Base-by-base conservation (phyloP, 2,888 invertebrate genomes). In the Torymus auratus region DNA sequence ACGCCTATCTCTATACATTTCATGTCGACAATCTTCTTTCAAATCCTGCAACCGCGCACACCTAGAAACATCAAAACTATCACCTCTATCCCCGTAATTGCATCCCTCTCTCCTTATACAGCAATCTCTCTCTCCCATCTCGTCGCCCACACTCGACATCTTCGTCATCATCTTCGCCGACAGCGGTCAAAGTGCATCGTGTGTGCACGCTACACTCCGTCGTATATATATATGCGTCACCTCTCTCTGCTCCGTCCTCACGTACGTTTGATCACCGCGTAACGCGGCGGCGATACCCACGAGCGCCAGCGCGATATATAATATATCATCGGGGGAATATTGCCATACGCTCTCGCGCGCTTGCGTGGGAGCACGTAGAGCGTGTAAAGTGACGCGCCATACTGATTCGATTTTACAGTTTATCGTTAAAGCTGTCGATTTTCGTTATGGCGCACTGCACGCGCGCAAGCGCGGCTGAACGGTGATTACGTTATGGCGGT, bases 381-480 rank as follows among this genome's bases (percentile, higher is more conserved):
- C 52, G 52, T 61, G 71, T 55, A 55, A 61, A 62, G n/a, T 23
- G 53, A 64, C 17, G 71, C 58, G 15, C 52, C 14, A 14, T 15
- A 23, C 56, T 50, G 62, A 79, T 79, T 69, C 73, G 61, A 74
- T 79, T 74, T 74, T 79, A 79, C 74, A 58, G 64, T 56, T 79
- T 53, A 64, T 74, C 79, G 74, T 74, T 79, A 73, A 69, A 74
- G 28, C 73, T 62, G 73, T 74, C 79, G 69, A 79, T 73, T 74
- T 73, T 69, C 68, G 73, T 79, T 73, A 79, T 64, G 50, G 41
- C 7, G 41, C 41, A 41, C 52, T n/a, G 23, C 28, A 10, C 12
- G 15, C 13, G 2, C 55, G 14, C n/a, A n/a, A n/a, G n/a, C 2
- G 50, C 73, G 60, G 41, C 10, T 13, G 41, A 41, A 5, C 56